phyloP scores from a whole-genome alignment of 2,113 vertebrate species.

The Paraplagusia blochii region DNA sequence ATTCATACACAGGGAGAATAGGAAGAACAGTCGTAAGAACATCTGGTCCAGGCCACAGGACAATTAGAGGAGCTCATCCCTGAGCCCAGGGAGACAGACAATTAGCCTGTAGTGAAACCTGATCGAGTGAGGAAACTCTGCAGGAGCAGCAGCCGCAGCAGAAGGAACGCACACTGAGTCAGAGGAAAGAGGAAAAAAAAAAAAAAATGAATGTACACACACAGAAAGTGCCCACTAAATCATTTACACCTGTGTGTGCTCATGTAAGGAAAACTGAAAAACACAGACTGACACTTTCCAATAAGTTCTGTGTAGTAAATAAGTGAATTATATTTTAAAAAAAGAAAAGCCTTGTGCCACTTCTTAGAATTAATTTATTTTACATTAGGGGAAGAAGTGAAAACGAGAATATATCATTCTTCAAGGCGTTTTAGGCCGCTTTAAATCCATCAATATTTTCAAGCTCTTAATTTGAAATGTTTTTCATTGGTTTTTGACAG shows the following conservation, averaged over 20 bases:
- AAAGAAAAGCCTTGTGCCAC: too few species aligned
- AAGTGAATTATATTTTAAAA: too few species aligned
- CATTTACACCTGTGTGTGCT: slow-evolving; percentile 68
- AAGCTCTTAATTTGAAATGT: too few species aligned
- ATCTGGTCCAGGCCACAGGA: slow-evolving; percentile 71
- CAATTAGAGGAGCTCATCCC: slow-evolving; percentile 68
- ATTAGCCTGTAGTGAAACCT: slow-evolving; percentile 72
- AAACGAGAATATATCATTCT: too few species aligned
- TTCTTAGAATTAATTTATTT: too few species aligned
- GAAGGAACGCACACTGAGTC: slow-evolving; percentile 28
- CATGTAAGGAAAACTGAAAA: slow-evolving; percentile 51
- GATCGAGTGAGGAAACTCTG: slow-evolving; percentile 64
- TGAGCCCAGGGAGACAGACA: slow-evolving; percentile 68
- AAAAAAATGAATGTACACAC: slow-evolving; percentile 28
- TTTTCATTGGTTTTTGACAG: too few species aligned
- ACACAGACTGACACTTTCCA: slow-evolving; percentile 22
- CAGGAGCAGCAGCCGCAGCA: slow-evolving; percentile 5
- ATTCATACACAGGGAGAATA: slow-evolving; percentile 9
- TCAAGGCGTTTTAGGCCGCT: too few species aligned
- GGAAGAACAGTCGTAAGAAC: slow-evolving; percentile 43
- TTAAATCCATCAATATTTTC: too few species aligned
- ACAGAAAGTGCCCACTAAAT: slow-evolving; percentile 54
- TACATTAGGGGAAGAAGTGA: too few species aligned
- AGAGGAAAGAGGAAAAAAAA: not conserved
- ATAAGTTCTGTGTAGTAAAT: too few species aligned